A percentile compares a stretch with the other conserved stretches of the same genome.
These are phyloP conservation scores for Solen grandis DNA, from an alignment of 1,140 invertebrate genomes.

Conservation along the genomic window DNA sequence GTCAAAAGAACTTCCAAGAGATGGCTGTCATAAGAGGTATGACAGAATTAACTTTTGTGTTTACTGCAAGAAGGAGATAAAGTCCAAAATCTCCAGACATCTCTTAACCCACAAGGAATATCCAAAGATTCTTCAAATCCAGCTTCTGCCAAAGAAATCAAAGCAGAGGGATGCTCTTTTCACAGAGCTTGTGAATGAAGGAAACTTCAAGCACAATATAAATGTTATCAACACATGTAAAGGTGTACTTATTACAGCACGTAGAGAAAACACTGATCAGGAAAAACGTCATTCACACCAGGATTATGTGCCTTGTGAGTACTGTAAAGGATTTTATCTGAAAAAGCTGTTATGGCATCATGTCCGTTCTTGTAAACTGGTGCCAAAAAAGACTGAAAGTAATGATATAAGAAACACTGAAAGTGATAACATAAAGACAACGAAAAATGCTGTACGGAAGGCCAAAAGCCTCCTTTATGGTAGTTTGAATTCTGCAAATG, in stretches of 20 bases:
- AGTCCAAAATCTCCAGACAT: conserved; percentile 51
- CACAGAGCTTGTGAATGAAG: conserved; percentile 34
- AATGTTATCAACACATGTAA: conserved; percentile 45
- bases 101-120: conserved; percentile 48
- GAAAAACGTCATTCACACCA: conserved; percentile 13
- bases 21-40: conserved; percentile 54
- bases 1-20: conserved; percentile 35
- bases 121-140: conserved; percentile 37
- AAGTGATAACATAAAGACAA: background rate
- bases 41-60: conserved; percentile 56
- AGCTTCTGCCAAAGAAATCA: conserved; percentile 43
- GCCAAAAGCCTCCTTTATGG: conserved; percentile 9
- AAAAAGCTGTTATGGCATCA: conserved; percentile 42
- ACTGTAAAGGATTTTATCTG: conserved; percentile 39
- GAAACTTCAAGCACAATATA: conserved; percentile 47
- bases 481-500: conserved; percentile 9
- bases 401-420: background rate
- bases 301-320: conserved; percentile 47
- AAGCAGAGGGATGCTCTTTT: conserved; percentile 40
- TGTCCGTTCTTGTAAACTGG: conserved; percentile 19
- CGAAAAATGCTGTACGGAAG: conserved; percentile 9
- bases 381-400: background rate
- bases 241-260: conserved; percentile 38
- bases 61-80: conserved; percentile 50
- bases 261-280: conserved; percentile 16